Conservation (phyloP, 2,888 invertebrate genomes). For the Flabesymbios commensalis region DNA sequence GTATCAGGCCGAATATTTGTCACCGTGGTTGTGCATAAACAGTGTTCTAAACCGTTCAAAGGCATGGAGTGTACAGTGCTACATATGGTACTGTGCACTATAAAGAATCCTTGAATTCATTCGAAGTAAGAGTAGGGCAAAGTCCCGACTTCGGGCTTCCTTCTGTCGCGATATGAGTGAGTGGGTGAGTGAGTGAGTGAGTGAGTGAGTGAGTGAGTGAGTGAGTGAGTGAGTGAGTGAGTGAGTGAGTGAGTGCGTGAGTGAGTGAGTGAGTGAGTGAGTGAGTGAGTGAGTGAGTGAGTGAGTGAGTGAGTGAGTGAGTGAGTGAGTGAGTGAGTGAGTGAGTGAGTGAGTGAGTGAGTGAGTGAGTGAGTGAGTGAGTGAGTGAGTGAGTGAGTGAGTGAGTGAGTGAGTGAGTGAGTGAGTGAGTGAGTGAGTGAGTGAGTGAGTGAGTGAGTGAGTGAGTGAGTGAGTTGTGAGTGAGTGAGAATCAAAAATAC, state of each 20-base stretch:
- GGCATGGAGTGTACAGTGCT: too few species aligned
- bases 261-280: constrained; percentile 6
- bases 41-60: too few species aligned
- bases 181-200: constrained; percentile 4
- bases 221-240: constrained; percentile 1
- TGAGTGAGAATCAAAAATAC: too few species aligned
- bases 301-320: constrained; percentile 1
- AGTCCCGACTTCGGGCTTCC: too few species aligned
- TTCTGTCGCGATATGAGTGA: too few species aligned
- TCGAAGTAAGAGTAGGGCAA: too few species aligned
- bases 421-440: constrained; percentile 8
- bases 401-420: constrained; percentile 8
- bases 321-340: constrained; percentile 5
- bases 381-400: constrained; percentile 8
- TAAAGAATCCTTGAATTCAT: too few species aligned
- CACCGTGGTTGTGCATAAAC: too few species aligned
- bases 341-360: constrained; percentile 5
- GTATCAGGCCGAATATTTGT: too few species aligned
- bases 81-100: too few species aligned
- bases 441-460: constrained; percentile 8
- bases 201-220: constrained; percentile 11
- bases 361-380: constrained; percentile 11
- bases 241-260: too few species aligned
- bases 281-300: constrained; percentile 4
- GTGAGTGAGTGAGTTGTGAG: constrained; percentile 7